These are phyloP conservation scores for Hapalemur alaotrensis DNA, from an alignment of 2,797 vertebrate genomes.

Conservation along the genomic window DNA sequence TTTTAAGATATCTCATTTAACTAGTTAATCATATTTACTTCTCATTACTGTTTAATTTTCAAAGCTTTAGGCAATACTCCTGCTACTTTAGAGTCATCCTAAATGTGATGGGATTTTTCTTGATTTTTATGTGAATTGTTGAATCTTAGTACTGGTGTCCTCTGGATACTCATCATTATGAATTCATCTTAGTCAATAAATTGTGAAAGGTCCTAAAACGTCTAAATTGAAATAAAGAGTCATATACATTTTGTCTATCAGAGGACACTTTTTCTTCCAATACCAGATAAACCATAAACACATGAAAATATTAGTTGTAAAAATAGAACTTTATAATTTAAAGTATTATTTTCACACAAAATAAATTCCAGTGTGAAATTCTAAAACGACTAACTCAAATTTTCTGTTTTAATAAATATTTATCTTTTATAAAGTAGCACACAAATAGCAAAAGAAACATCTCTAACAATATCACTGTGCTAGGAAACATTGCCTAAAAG, in stretches of 20 bases:
- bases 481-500: neutral
- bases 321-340: neutral
- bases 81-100: neutral
- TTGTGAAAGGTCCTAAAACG: neutral
- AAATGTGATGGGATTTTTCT: neutral
- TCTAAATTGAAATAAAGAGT: neutral
- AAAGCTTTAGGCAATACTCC: neutral
- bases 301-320: neutral
- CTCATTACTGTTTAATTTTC: neutral
- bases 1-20: neutral
- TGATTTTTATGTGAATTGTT: constrained; percentile 12
- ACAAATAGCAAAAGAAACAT: neutral
- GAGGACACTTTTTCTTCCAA: neutral
- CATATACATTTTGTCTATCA: neutral
- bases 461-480: neutral
- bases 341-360: neutral
- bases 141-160: neutral
- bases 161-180: constrained; percentile 34
- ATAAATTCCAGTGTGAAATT: neutral
- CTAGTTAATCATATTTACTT: neutral
- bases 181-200: constrained; percentile 43
- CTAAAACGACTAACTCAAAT: neutral
- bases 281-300: neutral
- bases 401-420: neutral
- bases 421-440: neutral